Conservation (phyloP, 1,140 invertebrate species). For the Temnothorax curvispinosus region DNA sequence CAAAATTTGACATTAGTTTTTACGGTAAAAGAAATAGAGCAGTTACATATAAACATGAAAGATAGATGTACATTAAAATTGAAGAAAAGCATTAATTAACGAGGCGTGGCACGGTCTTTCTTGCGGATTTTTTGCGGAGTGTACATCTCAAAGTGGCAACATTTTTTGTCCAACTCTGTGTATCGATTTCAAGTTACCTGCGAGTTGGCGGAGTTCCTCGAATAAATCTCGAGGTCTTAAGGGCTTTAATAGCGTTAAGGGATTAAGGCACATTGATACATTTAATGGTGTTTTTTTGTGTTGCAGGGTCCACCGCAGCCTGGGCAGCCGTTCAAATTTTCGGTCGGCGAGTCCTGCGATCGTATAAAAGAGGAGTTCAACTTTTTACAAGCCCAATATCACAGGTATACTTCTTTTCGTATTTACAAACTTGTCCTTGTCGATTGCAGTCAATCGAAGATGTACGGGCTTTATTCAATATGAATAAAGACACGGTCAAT, state of each 20-base stretch:
- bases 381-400: conserved; percentile 94
- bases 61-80: background rate
- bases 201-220: background rate
- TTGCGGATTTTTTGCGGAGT: background rate
- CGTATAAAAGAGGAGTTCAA: conserved; percentile 96
- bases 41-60: background rate
- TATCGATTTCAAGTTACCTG: conserved; percentile 13
- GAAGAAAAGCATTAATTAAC: background rate
- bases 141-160: background rate
- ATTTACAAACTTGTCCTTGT: conserved; percentile 7
- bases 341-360: conserved; percentile 96
- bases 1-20: too few relatives aligned
- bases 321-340: conserved; percentile 96
- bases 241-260: conserved; percentile 35
- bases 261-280: conserved; percentile 27
- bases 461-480: background rate
- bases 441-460: conserved; percentile 14
- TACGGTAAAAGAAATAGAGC: too few relatives aligned
- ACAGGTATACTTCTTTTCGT: conserved; percentile 88
- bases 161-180: background rate
- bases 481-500: background rate
- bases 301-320: conserved; percentile 94
- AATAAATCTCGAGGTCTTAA: conserved; percentile 34
- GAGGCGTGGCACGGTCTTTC: background rate
- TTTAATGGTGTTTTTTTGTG: conserved; percentile 75